Base-by-base conservation (phyloP, 2,113 vertebrate species). In the Chamaea fasciata region DNA sequence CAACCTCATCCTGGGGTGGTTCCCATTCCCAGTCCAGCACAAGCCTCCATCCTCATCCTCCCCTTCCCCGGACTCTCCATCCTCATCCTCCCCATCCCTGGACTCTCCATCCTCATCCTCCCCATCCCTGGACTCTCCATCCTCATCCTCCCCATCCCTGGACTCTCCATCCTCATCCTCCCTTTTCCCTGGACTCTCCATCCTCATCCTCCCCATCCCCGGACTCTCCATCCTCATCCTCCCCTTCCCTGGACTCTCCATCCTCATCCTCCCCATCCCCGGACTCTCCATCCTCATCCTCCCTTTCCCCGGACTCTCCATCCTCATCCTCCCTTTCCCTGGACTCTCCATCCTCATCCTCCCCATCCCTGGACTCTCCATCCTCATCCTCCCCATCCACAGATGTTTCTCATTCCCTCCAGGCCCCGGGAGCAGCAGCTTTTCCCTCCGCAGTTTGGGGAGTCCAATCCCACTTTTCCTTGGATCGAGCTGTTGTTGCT, bases 341-440 rank as follows among this genome's bases (percentile, higher is more conserved):
- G 44, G 9, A 49, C 9, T 5, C 41, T 42, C 22, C 69, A 71
- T 55, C 50, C 11, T 55, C 30, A 27, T 73, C 52, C 49, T 44
- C 37, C 21, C 15, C 11, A 28, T 46, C 13, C 41, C 8, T 46
- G 41, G 41, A 27, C 3, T 1, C 28, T 50, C 57, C 75, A 63
- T 50, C 57, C 75, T 63, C 76, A 30, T 46, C 53, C 49, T 84
- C 50, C 26, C 44, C 15, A 23, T 1, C 49, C 41, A 8, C 49
- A 56, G n/a, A 11, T 2, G 2, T 2, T 26, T 28, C 41, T 16
- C 65, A 17, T 47, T 41, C 35, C 75, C 75, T 57, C 37, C 0
- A 0, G 35, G 11, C 17, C 27, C 22, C 0, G 0, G 59, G 42
- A 50, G 2, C 14, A 15, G 35, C 42, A 10, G 15, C 3, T n/a